phyloP scores from a whole-genome alignment of 2,113 vertebrate genomes.

The Strix uralensis region DNA sequence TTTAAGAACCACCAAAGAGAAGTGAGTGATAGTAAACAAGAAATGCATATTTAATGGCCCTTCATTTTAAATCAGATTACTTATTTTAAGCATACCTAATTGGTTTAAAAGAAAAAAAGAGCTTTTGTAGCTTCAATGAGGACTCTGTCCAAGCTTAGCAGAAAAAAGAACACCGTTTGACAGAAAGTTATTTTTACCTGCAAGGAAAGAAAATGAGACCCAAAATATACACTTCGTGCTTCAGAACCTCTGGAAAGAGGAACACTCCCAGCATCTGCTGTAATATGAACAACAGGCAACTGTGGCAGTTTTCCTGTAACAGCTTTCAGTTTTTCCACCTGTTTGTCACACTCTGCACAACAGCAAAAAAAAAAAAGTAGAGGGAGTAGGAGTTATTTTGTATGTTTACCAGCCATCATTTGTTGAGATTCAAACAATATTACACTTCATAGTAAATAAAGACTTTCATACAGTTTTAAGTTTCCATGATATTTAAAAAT shows the following conservation, averaged over 20 bases:
- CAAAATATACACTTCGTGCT: constrained; percentile 52
- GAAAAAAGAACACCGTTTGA: neutral
- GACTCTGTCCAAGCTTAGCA: neutral
- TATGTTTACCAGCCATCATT: neutral
- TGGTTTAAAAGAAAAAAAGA: neutral
- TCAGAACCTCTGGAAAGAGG: constrained; percentile 75
- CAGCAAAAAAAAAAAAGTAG: neutral
- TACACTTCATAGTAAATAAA: neutral
- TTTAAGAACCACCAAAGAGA: neutral
- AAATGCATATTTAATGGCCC: neutral
- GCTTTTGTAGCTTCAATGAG: neutral
- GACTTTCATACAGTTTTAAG: neutral
- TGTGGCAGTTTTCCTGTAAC: constrained; percentile 47
- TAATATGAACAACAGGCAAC: neutral
- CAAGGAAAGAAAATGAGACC: constrained; percentile 44
- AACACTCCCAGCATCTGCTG: constrained; percentile 25
- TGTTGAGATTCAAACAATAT: neutral
- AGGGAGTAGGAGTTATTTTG: neutral
- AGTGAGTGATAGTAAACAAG: neutral
- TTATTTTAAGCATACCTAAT: neutral
- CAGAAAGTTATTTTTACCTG: constrained; percentile 68
- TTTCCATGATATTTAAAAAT: neutral
- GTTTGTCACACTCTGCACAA: constrained; percentile 56
- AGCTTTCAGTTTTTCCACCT: constrained; percentile 49
- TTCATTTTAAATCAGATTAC: neutral